Percentiles rank a stretch among this genome's conserved stretches.
phyloP scores from a whole-genome alignment of 2,888 invertebrate species.

The Phorcus lineatus region DNA sequence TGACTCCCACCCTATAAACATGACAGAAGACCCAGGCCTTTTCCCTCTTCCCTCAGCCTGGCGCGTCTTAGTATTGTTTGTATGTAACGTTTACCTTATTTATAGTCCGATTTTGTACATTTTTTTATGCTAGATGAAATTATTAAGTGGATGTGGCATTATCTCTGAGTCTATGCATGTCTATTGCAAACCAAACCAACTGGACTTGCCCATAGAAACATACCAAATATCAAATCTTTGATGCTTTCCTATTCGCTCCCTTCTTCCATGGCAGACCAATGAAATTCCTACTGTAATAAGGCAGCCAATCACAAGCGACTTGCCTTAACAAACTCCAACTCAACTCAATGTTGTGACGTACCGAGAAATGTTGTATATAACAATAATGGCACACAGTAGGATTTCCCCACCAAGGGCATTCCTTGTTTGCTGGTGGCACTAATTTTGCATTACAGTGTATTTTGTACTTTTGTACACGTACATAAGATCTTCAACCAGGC shows the following conservation, averaged over 20 bases:
- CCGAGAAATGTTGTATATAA: background rate
- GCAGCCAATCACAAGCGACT: slow-evolving; percentile 17
- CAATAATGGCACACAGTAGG: background rate
- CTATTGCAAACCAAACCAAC: background rate
- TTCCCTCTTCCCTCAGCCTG: background rate
- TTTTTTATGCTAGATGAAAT: background rate
- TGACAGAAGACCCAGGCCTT: background rate
- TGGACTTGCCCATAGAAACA: background rate
- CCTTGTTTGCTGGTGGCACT: no score
- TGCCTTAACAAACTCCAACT: slow-evolving; percentile 3
- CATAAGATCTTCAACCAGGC: background rate
- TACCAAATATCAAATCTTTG: background rate
- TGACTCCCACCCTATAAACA: background rate
- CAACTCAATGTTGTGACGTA: slow-evolving; percentile 17
- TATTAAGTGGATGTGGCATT: background rate
- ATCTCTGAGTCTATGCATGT: slow-evolving; percentile 12
- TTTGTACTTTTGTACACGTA: slow-evolving; percentile 20
- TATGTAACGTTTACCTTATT: slow-evolving; percentile 10
- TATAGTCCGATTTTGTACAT: background rate
- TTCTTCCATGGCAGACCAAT: slow-evolving; percentile 10
- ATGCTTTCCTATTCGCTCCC: background rate
- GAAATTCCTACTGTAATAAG: slow-evolving; percentile 1
- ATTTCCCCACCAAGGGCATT: background rate
- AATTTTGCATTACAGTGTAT: background rate
- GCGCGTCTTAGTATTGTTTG: slow-evolving; percentile 10